Percentiles rank a stretch among this genome's conserved stretches.
Evolutionary conservation across 2,888 invertebrate species (phyloP).

Genomic region (Perithous albicinctus): DNA sequence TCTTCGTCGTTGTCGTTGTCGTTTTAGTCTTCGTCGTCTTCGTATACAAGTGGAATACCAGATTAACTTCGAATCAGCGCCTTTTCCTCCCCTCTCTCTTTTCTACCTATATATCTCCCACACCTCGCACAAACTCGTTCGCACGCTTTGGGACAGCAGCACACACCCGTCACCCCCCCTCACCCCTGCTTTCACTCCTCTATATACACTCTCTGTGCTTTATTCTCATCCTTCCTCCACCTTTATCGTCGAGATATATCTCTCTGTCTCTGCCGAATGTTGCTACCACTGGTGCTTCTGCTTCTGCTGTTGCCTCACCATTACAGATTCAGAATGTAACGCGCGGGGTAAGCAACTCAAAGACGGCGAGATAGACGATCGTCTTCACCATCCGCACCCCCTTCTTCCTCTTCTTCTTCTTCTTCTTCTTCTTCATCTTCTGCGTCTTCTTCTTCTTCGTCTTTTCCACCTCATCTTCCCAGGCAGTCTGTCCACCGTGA

Average conservation of each 20-base stretch:
- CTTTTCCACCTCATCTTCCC: slow-evolving; percentile 48
- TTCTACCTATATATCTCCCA: slow-evolving; percentile 15
- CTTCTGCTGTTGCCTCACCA: slow-evolving; percentile 56
- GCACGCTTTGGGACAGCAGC: slow-evolving; percentile 56
- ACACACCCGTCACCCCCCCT: slow-evolving; percentile 36
- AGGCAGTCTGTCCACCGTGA: slow-evolving; percentile 39
- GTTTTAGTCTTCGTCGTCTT: slow-evolving; percentile 53
- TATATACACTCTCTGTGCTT: slow-evolving; percentile 47
- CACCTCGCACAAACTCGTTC: slow-evolving; percentile 56
- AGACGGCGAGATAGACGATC: slow-evolving; percentile 70
- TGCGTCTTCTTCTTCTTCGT: slow-evolving; percentile 26
- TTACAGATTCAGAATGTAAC: slow-evolving; percentile 71
- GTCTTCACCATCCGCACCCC: slow-evolving; percentile 52
- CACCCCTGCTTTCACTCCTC: slow-evolving; percentile 18
- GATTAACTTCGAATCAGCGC: slow-evolving; percentile 70
- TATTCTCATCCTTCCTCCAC: slow-evolving; percentile 57
- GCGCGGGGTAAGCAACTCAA: slow-evolving; percentile 72
- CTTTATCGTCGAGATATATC: slow-evolving; percentile 54
- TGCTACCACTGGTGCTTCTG: slow-evolving; percentile 33
- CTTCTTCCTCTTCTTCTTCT: slow-evolving; percentile 24
- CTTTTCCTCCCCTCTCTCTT: slow-evolving; percentile 49
- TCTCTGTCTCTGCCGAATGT: slow-evolving; percentile 56
- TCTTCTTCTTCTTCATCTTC: slow-evolving; percentile 47
- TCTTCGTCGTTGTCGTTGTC: slow-evolving; percentile 35
- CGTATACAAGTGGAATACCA: slow-evolving; percentile 68